Evolutionary conservation across 2,888 invertebrate species (phyloP), one percentile per base, ranked within the genome.

Genomic region (Caenorhabditis sp.): DNA sequence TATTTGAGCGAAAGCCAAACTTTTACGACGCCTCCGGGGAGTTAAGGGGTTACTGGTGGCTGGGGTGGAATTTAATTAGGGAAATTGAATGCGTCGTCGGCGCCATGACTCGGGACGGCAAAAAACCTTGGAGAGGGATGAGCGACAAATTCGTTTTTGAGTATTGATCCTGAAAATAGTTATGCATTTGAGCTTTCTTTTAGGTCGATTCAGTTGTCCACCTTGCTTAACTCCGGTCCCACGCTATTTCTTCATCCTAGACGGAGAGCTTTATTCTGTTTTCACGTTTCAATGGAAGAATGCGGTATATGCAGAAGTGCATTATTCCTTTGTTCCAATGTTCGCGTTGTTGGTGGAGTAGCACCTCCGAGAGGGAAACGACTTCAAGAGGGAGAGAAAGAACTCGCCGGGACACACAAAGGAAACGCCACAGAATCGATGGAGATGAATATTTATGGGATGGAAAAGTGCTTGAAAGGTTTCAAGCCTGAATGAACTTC

Each of bases 11-110:
- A 70, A 74, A 68, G 56, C 56, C 63, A 63, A 70, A 79, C 79
- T 79, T 79, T 79, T 72, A 79, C 79, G 79, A 70, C 79, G 79
- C 79, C 79, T 79, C 79, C 70, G 79, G 79, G 79, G 79, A 79
- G 79, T 70, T 79, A 79, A 79, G 70, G 54, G 70, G 70, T 64
- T 79, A 64, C 70, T 79, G 47, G 69, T 70, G 28, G 70, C 64
- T 19, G 64, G 63, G 41, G 69, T 70, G 54, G 63, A 77, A 77
- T 79, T 79, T 79, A 79, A 79, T 79, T 79, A 79, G 79, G 70
- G 38, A 79, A 70, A 79, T 79, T 79, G 79, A 64, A 70, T 79
- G 61, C 69, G 61, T 35, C 61, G 56, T n/a, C 70, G 47, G 47
- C 47, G 47, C n/a, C 59, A 41, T 38, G 44, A 38, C 49, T n/a